These are phyloP conservation scores for Bombus ignitus DNA, from an alignment of 1,140 invertebrate genomes.

Conservation along the genomic window DNA sequence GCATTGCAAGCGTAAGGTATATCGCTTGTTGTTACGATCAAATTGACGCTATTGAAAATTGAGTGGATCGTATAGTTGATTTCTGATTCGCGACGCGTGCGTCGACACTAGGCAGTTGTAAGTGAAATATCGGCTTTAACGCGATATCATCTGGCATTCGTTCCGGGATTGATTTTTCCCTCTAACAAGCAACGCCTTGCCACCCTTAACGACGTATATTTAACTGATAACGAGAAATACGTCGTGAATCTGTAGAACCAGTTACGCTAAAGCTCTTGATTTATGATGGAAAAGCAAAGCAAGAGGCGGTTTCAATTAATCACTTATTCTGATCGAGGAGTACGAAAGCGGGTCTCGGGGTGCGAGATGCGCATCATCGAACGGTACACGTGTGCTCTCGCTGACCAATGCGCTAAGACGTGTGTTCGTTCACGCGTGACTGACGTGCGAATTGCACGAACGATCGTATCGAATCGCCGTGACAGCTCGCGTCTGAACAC, in stretches of 20 bases:
- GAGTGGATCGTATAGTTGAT: not conserved
- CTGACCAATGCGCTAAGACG: constrained; percentile 20
- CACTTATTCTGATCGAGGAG: not conserved
- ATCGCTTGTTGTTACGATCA: not conserved
- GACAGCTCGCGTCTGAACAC: constrained; percentile 68
- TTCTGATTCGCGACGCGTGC: constrained; percentile 21
- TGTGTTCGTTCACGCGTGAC: constrained; percentile 74
- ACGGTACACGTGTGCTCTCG: constrained; percentile 19
- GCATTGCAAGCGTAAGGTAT: not conserved
- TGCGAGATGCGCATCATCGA: constrained; percentile 38
- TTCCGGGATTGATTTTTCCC: constrained; percentile 15
- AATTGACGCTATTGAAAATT: not conserved
- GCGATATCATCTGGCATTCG: constrained; percentile 1
- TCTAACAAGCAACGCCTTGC: not conserved
- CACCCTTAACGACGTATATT: not conserved
- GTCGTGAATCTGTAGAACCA: not conserved
- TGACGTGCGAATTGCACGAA: constrained; percentile 76
- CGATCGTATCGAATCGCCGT: constrained; percentile 74
- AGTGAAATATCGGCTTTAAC: constrained; percentile 27
- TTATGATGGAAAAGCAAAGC: too few relatives aligned
- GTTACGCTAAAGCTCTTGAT: constrained; percentile 1
- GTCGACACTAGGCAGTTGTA: not conserved
- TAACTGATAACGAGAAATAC: not conserved
- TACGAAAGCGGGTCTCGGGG: not conserved
- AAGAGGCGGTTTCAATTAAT: constrained; percentile 5